phyloP scores from a whole-genome alignment of 2,797 vertebrate species.

The Psittacula derbiana region DNA sequence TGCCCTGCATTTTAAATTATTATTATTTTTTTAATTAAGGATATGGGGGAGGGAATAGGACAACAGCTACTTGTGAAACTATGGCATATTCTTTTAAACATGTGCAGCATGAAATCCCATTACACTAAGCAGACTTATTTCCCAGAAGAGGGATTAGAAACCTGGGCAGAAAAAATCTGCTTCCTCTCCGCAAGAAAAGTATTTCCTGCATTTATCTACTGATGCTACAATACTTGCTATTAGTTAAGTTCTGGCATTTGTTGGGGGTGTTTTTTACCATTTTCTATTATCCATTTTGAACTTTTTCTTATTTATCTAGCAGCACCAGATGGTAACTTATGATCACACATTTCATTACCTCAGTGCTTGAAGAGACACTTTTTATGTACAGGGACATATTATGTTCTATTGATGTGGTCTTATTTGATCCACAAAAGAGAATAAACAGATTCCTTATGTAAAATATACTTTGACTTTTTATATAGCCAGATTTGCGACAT shows the following conservation, averaged over 20 bases:
- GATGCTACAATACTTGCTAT: not conserved
- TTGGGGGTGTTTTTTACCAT: not conserved
- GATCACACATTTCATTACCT: accelerated
- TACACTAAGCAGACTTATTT: not conserved
- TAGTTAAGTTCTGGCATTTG: not conserved
- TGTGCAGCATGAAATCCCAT: not conserved
- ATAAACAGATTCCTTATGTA: not conserved
- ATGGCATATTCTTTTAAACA: not conserved
- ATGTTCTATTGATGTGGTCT: not conserved
- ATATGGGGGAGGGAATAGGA: not conserved
- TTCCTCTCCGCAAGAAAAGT: not conserved
- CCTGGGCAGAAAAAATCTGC: not conserved
- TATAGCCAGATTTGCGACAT: not conserved
- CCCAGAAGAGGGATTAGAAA: not conserved
- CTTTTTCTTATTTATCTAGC: not conserved
- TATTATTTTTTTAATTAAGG: not conserved
- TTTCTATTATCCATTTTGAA: not conserved
- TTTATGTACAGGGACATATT: not conserved
- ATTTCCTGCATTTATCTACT: not conserved
- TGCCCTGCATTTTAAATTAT: not conserved
- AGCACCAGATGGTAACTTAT: not conserved
- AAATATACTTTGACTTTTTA: not conserved
- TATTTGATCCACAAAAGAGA: not conserved
- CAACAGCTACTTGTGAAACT: not conserved
- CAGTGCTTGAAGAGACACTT: not conserved